Conservation (phyloP, 2,797 vertebrate species). For the Acrossocheilus fasciatus region DNA sequence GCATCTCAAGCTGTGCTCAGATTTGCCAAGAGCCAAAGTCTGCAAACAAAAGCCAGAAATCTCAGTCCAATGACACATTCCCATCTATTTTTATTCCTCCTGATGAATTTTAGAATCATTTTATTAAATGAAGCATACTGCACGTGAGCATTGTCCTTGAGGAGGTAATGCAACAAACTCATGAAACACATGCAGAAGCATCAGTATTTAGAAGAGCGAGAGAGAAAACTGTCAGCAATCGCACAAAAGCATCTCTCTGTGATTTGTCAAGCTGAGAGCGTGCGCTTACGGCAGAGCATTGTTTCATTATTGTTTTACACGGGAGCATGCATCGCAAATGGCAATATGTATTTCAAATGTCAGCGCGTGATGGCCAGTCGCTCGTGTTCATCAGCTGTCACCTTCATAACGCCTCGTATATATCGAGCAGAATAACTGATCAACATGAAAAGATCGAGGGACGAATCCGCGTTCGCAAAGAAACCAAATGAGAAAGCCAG, state of each 20-base stretch:
- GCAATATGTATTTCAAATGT: slow-evolving; percentile 48
- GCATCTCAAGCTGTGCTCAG: slow-evolving; percentile 38
- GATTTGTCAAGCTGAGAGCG: slow-evolving; percentile 9
- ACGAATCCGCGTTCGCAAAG: slow-evolving; percentile 49
- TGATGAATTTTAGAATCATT: neutral
- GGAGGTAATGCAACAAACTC: neutral
- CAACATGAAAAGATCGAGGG: slow-evolving; percentile 69
- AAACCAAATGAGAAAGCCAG: neutral
- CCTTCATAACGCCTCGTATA: slow-evolving; percentile 64
- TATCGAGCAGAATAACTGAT: slow-evolving; percentile 71
- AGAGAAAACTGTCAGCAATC: neutral
- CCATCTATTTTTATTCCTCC: neutral
- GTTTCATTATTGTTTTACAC: slow-evolving; percentile 32
- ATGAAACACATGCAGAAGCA: neutral
- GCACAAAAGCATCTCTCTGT: neutral
- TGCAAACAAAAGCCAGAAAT: neutral
- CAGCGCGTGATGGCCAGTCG: slow-evolving; percentile 67
- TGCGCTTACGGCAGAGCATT: slow-evolving; percentile 20
- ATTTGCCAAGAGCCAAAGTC: neutral
- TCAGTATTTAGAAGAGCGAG: neutral
- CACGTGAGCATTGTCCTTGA: neutral
- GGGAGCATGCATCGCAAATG: slow-evolving; percentile 33
- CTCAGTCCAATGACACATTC: neutral
- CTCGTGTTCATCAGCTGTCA: slow-evolving; percentile 74
- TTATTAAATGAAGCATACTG: neutral